phyloP scores from a whole-genome alignment of 2,888 invertebrate genomes.

The Mallateleia sp. region DNA sequence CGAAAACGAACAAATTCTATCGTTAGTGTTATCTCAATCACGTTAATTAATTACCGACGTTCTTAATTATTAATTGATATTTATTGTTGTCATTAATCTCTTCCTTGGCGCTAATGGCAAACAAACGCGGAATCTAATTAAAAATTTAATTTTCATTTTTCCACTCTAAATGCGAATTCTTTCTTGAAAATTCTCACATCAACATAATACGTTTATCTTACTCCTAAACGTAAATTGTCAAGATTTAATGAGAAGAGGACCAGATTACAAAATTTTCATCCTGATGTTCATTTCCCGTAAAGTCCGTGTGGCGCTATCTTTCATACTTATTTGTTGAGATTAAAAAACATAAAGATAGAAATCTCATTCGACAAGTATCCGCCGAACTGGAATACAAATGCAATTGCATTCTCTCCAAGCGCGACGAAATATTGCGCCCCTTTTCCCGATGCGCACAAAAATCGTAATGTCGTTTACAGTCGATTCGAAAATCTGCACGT shows the following conservation, averaged over 20 bases:
- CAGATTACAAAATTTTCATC: conserved; percentile 28
- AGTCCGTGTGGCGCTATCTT: conserved; percentile 10
- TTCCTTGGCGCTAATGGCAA: not conserved
- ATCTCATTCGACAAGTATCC: conserved; percentile 14
- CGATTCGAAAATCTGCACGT: conserved; percentile 53
- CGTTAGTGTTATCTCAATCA: not conserved
- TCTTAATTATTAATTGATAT: conserved; percentile 5
- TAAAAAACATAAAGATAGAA: conserved; percentile 35
- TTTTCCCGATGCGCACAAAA: not conserved
- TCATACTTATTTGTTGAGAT: conserved; percentile 22
- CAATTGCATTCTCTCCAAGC: not conserved
- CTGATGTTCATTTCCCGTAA: conserved; percentile 19
- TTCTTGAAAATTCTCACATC: conserved; percentile 13
- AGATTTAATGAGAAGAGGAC: conserved; percentile 26
- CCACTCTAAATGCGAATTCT: not conserved
- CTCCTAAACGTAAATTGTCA: conserved; percentile 27
- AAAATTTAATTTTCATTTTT: conserved; percentile 35
- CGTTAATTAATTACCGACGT: not conserved
- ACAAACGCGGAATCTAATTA: conserved; percentile 28
- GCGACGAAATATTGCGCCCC: not conserved
- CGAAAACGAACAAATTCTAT: not conserved
- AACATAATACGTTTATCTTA: conserved; percentile 28
- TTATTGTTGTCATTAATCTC: not conserved
- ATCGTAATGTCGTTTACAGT: conserved; percentile 44
- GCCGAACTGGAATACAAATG: not conserved